A percentile compares a stretch with the other conserved stretches of the same genome.
phyloP scores from a whole-genome alignment of 2,113 vertebrate species.

The Hydrochoerus hydrochaeris region DNA sequence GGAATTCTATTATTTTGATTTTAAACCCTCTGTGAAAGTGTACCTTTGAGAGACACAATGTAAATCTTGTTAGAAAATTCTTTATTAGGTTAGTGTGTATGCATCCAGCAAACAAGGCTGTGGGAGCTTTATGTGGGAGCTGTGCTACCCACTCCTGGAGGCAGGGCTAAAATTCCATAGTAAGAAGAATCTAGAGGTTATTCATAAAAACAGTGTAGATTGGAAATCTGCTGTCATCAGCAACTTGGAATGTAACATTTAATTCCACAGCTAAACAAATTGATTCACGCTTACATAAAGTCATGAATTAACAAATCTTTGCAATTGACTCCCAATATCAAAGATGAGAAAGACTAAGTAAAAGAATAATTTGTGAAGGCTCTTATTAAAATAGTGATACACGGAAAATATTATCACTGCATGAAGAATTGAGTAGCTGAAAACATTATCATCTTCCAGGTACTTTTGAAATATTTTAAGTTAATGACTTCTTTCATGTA shows the following conservation, averaged over 20 bases:
- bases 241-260: not conserved
- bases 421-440: not conserved
- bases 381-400: not conserved
- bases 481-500: conserved; percentile 20
- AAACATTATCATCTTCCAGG: not conserved
- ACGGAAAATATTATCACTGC: not conserved
- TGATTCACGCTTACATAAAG: not conserved
- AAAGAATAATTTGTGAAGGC: not conserved
- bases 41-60: not conserved
- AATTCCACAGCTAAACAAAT: not conserved
- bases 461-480: conserved; percentile 44
- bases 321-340: not conserved
- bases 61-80: conserved; percentile 34
- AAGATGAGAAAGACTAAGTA: not conserved
- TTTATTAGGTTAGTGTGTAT: not conserved
- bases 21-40: not conserved
- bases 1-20: not conserved
- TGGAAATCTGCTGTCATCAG: not conserved
- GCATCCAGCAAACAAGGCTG: not conserved
- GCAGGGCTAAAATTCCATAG: not conserved
- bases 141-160: not conserved
- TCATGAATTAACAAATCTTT: not conserved
- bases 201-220: not conserved
- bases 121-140: not conserved
- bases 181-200: not conserved